Conservation (phyloP, 2,888 invertebrate genomes). For the Chorisops tibialis region DNA sequence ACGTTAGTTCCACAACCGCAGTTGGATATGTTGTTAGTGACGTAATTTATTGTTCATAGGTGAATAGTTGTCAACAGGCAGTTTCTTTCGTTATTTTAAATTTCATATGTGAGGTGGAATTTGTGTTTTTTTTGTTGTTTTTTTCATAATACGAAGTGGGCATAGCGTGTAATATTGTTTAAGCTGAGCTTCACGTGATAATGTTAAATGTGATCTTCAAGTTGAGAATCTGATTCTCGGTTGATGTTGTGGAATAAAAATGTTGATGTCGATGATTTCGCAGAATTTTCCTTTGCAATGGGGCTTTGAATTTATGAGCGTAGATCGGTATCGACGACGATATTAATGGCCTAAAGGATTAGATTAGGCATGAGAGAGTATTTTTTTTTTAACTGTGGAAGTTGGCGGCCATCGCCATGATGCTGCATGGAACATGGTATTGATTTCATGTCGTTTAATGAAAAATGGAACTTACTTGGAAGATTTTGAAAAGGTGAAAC, state of each 20-base stretch:
- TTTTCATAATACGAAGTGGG: too few relatives aligned
- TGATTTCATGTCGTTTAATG: too few relatives aligned
- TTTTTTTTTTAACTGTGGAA: too few relatives aligned
- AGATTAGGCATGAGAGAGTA: too few relatives aligned
- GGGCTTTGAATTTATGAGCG: conserved; percentile 16
- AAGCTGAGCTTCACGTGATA: too few relatives aligned
- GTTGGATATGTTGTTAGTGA: conserved; percentile 13
- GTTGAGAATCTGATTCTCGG: too few relatives aligned
- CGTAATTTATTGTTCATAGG: conserved; percentile 19
- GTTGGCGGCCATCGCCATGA: too few relatives aligned
- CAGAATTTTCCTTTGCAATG: conserved; percentile 11
- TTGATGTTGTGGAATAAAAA: not conserved
- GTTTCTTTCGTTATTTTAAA: not conserved
- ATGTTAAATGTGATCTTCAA: conserved; percentile 8
- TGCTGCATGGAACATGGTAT: too few relatives aligned
- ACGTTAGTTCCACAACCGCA: conserved; percentile 1
- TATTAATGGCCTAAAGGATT: not conserved
- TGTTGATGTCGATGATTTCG: conserved; percentile 18
- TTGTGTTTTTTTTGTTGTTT: too few relatives aligned
- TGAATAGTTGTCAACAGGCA: conserved; percentile 21
- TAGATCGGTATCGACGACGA: conserved; percentile 9
- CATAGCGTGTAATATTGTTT: too few relatives aligned
- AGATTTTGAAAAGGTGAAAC: too few relatives aligned
- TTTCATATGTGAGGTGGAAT: not conserved
- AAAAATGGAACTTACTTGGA: too few relatives aligned